Evolutionary conservation across 2,113 vertebrate genomes (phyloP).

Genomic region (Seriola dumerili): DNA sequence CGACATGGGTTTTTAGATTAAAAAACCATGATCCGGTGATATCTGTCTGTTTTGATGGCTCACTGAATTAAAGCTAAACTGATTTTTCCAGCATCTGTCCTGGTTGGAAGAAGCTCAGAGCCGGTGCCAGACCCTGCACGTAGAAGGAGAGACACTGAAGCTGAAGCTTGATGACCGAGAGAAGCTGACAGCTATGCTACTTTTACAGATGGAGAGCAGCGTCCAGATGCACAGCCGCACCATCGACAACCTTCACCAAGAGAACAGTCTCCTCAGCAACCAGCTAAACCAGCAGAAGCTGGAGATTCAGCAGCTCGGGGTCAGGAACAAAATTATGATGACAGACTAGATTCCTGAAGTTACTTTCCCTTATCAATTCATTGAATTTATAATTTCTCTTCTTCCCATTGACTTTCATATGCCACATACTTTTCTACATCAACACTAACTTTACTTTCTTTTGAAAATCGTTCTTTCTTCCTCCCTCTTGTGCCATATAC

Average conservation of each 20-base stretch:
- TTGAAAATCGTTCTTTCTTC: conserved; percentile 7
- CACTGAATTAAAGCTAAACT: neutral
- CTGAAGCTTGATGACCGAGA: conserved; percentile 81
- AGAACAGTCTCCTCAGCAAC: conserved; percentile 84
- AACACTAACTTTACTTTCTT: neutral
- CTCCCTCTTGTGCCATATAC: conserved; percentile 37
- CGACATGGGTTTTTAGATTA: neutral
- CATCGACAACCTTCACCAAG: conserved; percentile 79
- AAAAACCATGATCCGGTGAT: neutral
- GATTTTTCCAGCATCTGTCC: conserved; percentile 28
- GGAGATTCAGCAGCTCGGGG: conserved; percentile 86
- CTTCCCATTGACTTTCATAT: neutral
- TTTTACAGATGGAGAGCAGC: conserved; percentile 81
- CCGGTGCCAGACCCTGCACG: conserved; percentile 54
- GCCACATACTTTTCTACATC: neutral
- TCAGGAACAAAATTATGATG: conserved; percentile 53
- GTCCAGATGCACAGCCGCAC: conserved; percentile 73
- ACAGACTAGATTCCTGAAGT: neutral
- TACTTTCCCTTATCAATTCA: neutral
- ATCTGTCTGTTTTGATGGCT: neutral
- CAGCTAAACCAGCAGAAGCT: conserved; percentile 81
- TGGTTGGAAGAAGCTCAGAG: conserved; percentile 63
- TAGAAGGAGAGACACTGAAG: conserved; percentile 73
- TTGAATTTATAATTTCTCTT: neutral
- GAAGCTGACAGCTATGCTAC: conserved; percentile 76